Percentiles rank a stretch among this genome's conserved stretches.
Evolutionary conservation across 1,140 invertebrate species (phyloP).

Genomic region (Dendrolimus punctatus): DNA sequence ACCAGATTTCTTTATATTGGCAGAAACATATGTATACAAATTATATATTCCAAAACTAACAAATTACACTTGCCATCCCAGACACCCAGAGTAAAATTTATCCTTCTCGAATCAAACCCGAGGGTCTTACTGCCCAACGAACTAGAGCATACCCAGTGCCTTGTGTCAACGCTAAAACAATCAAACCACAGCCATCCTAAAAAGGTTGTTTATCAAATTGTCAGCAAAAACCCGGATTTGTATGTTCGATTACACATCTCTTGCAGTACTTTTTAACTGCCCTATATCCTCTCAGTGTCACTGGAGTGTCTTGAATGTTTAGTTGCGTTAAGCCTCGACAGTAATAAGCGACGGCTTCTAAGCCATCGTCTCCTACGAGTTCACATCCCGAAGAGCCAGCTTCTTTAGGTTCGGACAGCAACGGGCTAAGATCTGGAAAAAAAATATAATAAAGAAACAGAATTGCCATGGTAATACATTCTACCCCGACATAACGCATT

Average conservation of each 20-base stretch:
- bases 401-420: slow-evolving; percentile 93
- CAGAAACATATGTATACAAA: too few relatives aligned
- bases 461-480: too few relatives aligned
- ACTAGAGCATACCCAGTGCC: too few relatives aligned
- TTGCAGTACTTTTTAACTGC: slow-evolving; percentile 94
- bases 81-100: too few relatives aligned
- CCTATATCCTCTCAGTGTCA: slow-evolving; percentile 89
- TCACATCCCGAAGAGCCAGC: slow-evolving; percentile 92
- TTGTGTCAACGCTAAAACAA: too few relatives aligned
- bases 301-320: slow-evolving; percentile 93
- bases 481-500: too few relatives aligned
- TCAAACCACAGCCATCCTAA: background rate
- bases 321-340: slow-evolving; percentile 90
- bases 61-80: too few relatives aligned
- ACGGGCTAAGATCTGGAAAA: slow-evolving; percentile 79
- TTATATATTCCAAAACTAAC: too few relatives aligned
- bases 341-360: slow-evolving; percentile 89
- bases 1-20: too few relatives aligned
- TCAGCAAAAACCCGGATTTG: slow-evolving; percentile 92
- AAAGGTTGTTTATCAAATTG: background rate
- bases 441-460: background rate
- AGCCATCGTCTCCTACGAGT: slow-evolving; percentile 87
- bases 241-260: slow-evolving; percentile 93
- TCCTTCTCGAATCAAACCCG: too few relatives aligned
- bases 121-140: too few relatives aligned